Base-by-base conservation (phyloP, 2,797 vertebrate genomes). In the Psittacula derbiana region DNA sequence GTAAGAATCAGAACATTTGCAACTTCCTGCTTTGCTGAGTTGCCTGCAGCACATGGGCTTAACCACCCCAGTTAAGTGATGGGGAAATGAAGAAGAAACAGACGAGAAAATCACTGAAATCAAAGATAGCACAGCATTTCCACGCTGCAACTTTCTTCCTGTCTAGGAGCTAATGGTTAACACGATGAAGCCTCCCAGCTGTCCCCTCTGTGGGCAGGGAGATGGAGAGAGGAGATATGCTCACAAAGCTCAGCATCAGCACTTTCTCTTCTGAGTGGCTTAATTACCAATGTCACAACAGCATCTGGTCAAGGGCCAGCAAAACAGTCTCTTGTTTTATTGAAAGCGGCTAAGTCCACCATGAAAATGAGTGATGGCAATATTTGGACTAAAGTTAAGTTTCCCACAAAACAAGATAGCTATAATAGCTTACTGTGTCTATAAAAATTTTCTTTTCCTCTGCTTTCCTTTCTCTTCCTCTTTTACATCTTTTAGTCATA, bases 141-240 rank as follows among this genome's bases (percentile, higher is more conserved):
- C 38, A 13, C 31, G 19, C 2, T 2, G 2, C 25, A 24, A 0
- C 0, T 19, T 23, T 10, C 38, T 61, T 62, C 28, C 47, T 71
- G 3, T 4, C 27, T 8, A 1, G 11, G 28, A 27, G 36, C 40
- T 78, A 83, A 2, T 3, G 24, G 30, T 17, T 17, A 20, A 16
- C 25, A 24, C 1, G 2, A 5, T 12, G 52, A 16, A 41, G 8
- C 10, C n/a, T 58, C 72, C n/a, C 50, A n/a, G 16, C 12, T 43
- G 31, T 38, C 25, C n/a, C 13, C 12, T 70, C n/a, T 20, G 30
- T 12, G 13, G 20, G 14, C 69, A 57, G 24, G 24, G 25, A 60
- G 46, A 5, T 36, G 10, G 31, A 2, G 36, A 16, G 10, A 44
- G 52, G 31, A 57, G 49, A 49, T 4, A 1, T 28, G 50, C 30